Percentiles rank a stretch among this genome's conserved stretches.
These are phyloP conservation scores for Chascanopsetta lugubris DNA, from an alignment of 2,113 vertebrate species.

Conservation along the genomic window DNA sequence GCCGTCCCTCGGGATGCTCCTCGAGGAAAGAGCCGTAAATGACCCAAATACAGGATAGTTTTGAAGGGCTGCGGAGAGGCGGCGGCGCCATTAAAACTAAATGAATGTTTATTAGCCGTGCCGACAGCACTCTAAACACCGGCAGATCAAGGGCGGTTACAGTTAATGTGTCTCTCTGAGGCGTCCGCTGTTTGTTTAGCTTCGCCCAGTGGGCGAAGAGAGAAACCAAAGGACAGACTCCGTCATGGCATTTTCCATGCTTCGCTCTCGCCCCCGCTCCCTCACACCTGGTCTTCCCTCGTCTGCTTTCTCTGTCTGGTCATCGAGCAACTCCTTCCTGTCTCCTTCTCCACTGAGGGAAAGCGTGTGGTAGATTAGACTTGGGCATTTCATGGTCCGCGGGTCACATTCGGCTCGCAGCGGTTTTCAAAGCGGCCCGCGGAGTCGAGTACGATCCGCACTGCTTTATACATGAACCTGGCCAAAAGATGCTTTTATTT, in stretches of 20 bases:
- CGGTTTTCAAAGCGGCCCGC: too few relatives aligned
- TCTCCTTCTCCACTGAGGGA: too few relatives aligned
- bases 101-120: slow-evolving; percentile 87
- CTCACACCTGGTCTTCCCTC: slow-evolving; percentile 61
- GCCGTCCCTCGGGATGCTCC: slow-evolving; percentile 80
- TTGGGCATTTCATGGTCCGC: too few relatives aligned
- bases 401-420: too few relatives aligned
- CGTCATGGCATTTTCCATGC: slow-evolving; percentile 58
- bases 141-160: slow-evolving; percentile 84
- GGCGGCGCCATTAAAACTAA: slow-evolving; percentile 85
- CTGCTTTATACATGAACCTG: too few relatives aligned
- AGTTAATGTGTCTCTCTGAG: slow-evolving; percentile 80
- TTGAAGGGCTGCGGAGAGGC: slow-evolving; percentile 82
- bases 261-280: slow-evolving; percentile 35
- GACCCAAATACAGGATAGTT: slow-evolving; percentile 87
- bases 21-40: slow-evolving; percentile 85
- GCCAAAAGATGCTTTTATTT: too few relatives aligned
- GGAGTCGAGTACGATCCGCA: too few relatives aligned
- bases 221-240: slow-evolving; percentile 68
- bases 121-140: slow-evolving; percentile 81
- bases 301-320: slow-evolving; percentile 33
- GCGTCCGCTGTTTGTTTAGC: slow-evolving; percentile 78
- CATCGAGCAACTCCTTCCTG: too few relatives aligned
- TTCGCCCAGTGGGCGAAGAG: slow-evolving; percentile 69
- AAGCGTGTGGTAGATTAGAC: too few relatives aligned